These are phyloP conservation scores for Varecia variegata DNA, from an alignment of 2,797 vertebrate genomes.

Conservation along the genomic window DNA sequence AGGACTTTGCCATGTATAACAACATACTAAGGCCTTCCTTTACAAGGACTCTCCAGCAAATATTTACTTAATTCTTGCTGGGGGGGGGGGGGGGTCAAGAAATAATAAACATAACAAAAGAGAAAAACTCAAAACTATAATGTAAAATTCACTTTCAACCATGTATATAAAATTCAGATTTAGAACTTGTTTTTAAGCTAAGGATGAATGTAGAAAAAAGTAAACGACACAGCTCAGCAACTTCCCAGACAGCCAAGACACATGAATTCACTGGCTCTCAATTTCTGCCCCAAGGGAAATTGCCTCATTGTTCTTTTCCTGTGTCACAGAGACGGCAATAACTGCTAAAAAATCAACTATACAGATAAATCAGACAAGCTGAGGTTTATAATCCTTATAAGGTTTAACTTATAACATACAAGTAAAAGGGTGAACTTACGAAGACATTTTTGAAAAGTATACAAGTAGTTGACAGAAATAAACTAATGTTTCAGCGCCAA, in stretches of 20 bases:
- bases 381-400: neutral
- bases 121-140: neutral
- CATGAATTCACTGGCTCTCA: neutral
- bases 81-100: neutral
- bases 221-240: neutral
- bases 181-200: neutral
- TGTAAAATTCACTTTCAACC: neutral
- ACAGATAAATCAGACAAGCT: neutral
- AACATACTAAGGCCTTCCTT: neutral
- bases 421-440: neutral
- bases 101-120: neutral
- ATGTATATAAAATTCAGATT: neutral
- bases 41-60: neutral
- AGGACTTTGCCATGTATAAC: neutral
- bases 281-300: neutral
- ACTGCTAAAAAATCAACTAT: neutral
- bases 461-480: neutral
- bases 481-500: neutral
- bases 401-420: neutral
- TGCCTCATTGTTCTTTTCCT: neutral
- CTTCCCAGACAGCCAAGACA: conserved; percentile 3
- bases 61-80: neutral
- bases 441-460: neutral
- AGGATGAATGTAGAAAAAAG: neutral
- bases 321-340: neutral